Conservation (phyloP, 2,888 invertebrate genomes). For the Drosophila pegasa region DNA sequence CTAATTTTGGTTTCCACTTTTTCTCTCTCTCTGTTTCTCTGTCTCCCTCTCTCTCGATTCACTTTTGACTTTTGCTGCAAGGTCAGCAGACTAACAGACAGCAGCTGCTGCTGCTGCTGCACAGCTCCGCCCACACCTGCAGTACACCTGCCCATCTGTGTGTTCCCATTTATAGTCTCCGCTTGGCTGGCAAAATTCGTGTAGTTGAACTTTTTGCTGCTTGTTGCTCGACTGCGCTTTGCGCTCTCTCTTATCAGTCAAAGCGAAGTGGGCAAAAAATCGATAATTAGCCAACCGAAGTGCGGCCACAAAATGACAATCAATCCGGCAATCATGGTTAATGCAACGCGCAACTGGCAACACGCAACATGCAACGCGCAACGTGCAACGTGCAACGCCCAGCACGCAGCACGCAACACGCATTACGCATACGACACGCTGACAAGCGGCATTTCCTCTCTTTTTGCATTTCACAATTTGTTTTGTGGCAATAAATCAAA, state of each 20-base stretch:
- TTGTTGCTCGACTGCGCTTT: conserved; percentile 18
- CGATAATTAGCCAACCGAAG: conserved; percentile 56
- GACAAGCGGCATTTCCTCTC: conserved; percentile 27
- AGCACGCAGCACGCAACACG: neutral
- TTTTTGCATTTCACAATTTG: conserved; percentile 16
- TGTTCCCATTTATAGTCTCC: conserved; percentile 47
- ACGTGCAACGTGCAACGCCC: neutral
- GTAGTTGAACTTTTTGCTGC: conserved; percentile 13
- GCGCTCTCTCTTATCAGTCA: conserved; percentile 11
- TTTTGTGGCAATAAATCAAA: conserved; percentile 51
- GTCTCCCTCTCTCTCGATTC: conserved; percentile 4
- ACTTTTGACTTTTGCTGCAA: conserved; percentile 55
- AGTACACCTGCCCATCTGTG: neutral
- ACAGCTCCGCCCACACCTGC: conserved; percentile 4
- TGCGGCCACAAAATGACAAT: conserved; percentile 10
- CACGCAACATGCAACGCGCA: neutral
- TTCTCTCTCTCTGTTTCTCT: neutral
- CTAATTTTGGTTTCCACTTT: conserved; percentile 34
- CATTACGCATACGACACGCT: conserved; percentile 51
- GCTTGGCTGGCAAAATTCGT: conserved; percentile 28
- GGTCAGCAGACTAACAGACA: conserved; percentile 31
- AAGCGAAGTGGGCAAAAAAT: conserved; percentile 42
- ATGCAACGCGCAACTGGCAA: neutral
- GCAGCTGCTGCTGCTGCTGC: conserved; percentile 23
- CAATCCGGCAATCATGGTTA: conserved; percentile 7